phyloP scores from a whole-genome alignment of 1,140 invertebrate genomes.

The Cephus cinctus region DNA sequence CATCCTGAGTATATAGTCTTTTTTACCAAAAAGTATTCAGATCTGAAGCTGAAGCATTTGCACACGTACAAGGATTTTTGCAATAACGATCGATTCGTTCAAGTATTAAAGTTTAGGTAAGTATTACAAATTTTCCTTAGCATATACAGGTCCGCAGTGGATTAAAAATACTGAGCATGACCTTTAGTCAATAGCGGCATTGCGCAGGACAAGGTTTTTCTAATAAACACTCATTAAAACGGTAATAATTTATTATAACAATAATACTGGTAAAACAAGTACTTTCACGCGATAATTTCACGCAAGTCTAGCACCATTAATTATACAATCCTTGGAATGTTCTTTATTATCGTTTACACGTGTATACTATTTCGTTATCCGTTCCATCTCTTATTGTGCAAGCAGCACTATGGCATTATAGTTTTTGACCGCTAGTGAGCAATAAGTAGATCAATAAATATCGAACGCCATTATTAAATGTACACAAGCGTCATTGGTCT shows the following conservation, averaged over 20 bases:
- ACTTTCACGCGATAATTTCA: conserved; percentile 9
- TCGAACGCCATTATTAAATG: too few relatives aligned
- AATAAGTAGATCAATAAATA: too few relatives aligned
- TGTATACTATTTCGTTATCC: too few relatives aligned
- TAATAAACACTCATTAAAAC: background rate
- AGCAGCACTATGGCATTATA: too few relatives aligned
- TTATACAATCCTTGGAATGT: conserved; percentile 12
- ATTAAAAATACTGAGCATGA: too few relatives aligned
- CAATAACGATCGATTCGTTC: conserved; percentile 61
- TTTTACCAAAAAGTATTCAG: conserved; percentile 49
- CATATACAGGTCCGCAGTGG: too few relatives aligned
- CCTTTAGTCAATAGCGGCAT: too few relatives aligned
- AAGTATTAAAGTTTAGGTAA: conserved; percentile 52
- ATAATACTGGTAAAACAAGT: conserved; percentile 25
- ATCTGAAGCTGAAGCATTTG: conserved; percentile 48
- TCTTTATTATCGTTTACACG: too few relatives aligned
- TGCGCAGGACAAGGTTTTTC: background rate
- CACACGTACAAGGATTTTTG: conserved; percentile 60
- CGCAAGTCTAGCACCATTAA: conserved; percentile 16
- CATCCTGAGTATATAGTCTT: conserved; percentile 59
- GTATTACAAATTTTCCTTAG: too few relatives aligned
- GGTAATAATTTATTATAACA: conserved; percentile 19
- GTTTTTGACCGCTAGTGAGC: too few relatives aligned
- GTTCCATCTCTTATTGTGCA: too few relatives aligned
- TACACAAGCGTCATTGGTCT: too few relatives aligned